These are phyloP conservation scores for Gambelia wislizenii DNA, from an alignment of 2,797 vertebrate species.

Conservation along the genomic window DNA sequence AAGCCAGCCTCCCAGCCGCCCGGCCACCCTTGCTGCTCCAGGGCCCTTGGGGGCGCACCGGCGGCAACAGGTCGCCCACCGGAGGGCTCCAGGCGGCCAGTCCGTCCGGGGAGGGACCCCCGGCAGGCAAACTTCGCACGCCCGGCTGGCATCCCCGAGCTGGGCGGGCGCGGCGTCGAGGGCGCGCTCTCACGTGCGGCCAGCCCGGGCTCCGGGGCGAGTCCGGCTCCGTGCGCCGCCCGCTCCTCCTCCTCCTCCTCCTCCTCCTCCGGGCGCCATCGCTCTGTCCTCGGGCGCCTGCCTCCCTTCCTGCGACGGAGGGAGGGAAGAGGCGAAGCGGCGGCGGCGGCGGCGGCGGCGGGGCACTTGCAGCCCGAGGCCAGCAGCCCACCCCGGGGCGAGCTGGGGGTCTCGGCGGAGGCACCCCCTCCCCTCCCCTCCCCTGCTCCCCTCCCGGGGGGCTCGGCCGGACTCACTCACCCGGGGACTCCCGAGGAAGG, in stretches of 20 bases:
- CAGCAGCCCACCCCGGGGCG: background rate
- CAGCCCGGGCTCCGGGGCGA: background rate
- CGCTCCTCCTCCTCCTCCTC: background rate
- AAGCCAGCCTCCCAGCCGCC: no score
- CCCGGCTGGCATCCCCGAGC: background rate
- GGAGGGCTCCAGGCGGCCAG: no score
- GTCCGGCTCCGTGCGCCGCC: background rate
- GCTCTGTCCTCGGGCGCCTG: background rate
- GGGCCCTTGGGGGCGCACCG: background rate
- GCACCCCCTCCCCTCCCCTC: no score
- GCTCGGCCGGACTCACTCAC: constrained; percentile 24
- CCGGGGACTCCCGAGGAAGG: constrained; percentile 20
- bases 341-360: background rate
- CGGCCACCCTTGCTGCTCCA: background rate
- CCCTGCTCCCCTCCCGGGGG: no score
- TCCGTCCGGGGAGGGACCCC: background rate
- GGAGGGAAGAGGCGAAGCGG: background rate
- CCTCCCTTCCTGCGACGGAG: background rate
- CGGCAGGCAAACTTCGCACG: background rate
- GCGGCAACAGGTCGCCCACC: constrained; percentile 3
- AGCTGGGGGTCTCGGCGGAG: background rate
- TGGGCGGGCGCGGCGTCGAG: background rate
- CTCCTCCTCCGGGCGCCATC: background rate
- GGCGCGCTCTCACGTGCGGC: constrained; percentile 4
- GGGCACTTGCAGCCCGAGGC: no score